phyloP scores from a whole-genome alignment of 2,113 vertebrate genomes.

The Takifugu bimaculatus region DNA sequence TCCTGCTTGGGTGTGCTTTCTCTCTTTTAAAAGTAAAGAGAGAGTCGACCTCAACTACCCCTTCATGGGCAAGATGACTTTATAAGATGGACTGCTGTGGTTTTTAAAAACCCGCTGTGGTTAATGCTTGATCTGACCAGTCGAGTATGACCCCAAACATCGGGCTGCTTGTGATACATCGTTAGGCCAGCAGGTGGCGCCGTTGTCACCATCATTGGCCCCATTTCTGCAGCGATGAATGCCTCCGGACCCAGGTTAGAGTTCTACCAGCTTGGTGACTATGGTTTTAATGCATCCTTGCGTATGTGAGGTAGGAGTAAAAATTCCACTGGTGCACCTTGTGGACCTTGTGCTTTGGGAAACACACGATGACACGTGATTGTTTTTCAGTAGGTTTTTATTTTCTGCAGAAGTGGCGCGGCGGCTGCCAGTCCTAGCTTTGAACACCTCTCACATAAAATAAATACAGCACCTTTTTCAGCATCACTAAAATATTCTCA shows the following conservation, averaged over 20 bases:
- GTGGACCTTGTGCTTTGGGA: background rate
- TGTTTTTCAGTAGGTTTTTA: slow-evolving; percentile 55
- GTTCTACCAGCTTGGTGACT: slow-evolving; percentile 79
- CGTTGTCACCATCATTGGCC: slow-evolving; percentile 75
- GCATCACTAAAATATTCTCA: slow-evolving; percentile 77
- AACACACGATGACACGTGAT: slow-evolving; percentile 42
- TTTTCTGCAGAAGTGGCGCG: slow-evolving; percentile 62
- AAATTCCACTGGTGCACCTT: too few species aligned
- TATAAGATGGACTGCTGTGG: too few species aligned
- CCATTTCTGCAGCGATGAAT: slow-evolving; percentile 81
- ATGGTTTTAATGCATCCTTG: too few species aligned
- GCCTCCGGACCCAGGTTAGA: slow-evolving; percentile 73
- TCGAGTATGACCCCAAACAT: too few species aligned
- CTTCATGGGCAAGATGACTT: too few species aligned
- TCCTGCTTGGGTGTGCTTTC: too few species aligned
- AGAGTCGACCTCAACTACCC: too few species aligned
- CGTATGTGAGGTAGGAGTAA: too few species aligned
- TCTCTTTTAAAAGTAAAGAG: too few species aligned
- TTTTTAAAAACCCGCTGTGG: too few species aligned
- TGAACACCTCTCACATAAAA: slow-evolving; percentile 69
- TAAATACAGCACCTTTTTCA: slow-evolving; percentile 76
- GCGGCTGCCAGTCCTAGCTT: slow-evolving; percentile 53
- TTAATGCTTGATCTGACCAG: too few species aligned
- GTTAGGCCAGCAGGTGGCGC: background rate
- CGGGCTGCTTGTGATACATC: slow-evolving; percentile 57